Conservation (phyloP, 2,113 vertebrate species). For the Callospermophilus lateralis region DNA sequence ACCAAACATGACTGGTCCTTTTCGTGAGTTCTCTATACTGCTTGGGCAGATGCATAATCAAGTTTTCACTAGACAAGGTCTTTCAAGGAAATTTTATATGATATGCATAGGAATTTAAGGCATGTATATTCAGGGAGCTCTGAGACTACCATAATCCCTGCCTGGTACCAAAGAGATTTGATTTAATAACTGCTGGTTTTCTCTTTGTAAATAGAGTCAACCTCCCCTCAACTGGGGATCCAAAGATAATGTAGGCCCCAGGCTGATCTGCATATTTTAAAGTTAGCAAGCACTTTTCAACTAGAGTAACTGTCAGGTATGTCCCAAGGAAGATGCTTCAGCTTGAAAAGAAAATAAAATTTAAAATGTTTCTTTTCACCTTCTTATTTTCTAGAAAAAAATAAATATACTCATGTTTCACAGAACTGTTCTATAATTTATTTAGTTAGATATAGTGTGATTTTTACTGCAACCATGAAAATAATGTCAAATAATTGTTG, state of each 20-base stretch:
- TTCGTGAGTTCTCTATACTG: neutral
- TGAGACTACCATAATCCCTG: constrained; percentile 67
- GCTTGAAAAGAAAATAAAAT: constrained; percentile 47
- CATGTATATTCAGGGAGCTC: constrained; percentile 17
- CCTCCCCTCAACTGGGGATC: constrained; percentile 64
- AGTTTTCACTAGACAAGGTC: neutral
- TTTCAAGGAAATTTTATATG: constrained; percentile 47
- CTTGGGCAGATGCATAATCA: neutral
- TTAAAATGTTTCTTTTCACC: constrained; percentile 44
- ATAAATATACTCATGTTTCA: neutral
- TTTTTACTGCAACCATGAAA: neutral
- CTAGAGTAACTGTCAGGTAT: constrained; percentile 55
- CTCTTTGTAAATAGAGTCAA: constrained; percentile 80
- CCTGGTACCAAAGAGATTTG: constrained; percentile 68
- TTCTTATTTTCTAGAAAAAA: constrained; percentile 22
- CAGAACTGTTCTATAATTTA: neutral
- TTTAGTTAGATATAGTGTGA: neutral
- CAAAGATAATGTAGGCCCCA: constrained; percentile 70
- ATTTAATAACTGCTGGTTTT: constrained; percentile 82
- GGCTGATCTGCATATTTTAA: constrained; percentile 83
- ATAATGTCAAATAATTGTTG: neutral
- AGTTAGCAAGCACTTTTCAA: constrained; percentile 72
- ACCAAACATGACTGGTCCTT: neutral
- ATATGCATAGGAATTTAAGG: constrained; percentile 48
- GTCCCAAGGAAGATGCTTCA: constrained; percentile 59